Evolutionary conservation across 2,113 vertebrate genomes (phyloP).

Genomic region (Phaethon lepturus): DNA sequence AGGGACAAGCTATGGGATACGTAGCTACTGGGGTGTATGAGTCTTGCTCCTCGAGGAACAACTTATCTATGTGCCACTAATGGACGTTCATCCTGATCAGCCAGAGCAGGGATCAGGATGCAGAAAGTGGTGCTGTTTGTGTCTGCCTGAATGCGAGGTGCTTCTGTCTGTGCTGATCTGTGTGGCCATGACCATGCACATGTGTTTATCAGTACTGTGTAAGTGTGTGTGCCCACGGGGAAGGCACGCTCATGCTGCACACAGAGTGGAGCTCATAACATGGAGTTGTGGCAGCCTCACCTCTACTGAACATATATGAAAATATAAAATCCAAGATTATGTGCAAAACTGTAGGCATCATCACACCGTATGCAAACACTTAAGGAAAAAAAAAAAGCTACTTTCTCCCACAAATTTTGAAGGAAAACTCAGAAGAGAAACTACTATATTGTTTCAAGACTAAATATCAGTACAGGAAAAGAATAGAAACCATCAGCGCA

Average conservation of each 20-base stretch:
- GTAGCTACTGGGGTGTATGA: background rate
- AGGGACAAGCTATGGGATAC: background rate
- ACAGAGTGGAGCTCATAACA: background rate
- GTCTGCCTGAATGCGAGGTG: background rate
- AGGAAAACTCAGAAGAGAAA: background rate
- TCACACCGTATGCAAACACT: background rate
- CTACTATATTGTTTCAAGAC: background rate
- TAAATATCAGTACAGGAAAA: slow-evolving; percentile 17
- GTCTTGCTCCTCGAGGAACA: background rate
- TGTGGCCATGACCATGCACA: background rate
- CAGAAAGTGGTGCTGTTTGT: background rate
- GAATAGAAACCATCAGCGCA: slow-evolving; percentile 17
- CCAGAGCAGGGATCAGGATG: background rate
- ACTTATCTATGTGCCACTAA: rapidly evolving
- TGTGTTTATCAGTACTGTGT: background rate
- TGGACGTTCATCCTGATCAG: background rate
- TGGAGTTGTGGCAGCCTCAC: rapidly evolving
- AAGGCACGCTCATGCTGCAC: rapidly evolving
- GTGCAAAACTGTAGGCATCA: background rate
- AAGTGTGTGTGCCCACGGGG: rapidly evolving
- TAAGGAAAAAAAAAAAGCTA: background rate
- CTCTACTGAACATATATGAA: background rate
- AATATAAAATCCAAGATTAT: background rate
- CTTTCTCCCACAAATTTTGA: background rate
- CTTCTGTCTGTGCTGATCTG: background rate